Base-by-base conservation (phyloP, 2,797 vertebrate genomes). In the Hyperoplus immaculatus region DNA sequence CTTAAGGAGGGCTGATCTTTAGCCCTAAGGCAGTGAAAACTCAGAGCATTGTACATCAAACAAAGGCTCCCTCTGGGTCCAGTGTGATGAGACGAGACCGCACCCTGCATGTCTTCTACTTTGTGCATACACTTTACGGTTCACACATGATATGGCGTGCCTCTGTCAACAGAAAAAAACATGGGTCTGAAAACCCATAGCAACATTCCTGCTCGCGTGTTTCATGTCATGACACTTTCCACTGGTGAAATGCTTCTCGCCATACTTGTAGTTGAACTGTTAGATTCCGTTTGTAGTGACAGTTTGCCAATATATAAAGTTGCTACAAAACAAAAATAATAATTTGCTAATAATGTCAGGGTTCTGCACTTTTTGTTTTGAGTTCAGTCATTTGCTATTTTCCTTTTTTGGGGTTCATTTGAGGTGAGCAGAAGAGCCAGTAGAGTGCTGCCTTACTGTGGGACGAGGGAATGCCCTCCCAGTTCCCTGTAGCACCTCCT, bases 401-500 rank as follows among this genome's bases (percentile, higher is more conserved):
- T 39, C 1, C 6, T 56, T 55, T 45, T 47, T 56, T 50, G 13
- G 50, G 38, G 45, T 66, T 83, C 55, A 77, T 69, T 67, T 68
- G 41, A 69, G 43, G 53, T 41, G 53, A 69, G 63, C 61, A 60
- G 73, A 21, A 69, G 72, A 60, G 58, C 72, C 16, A 49, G 54
- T 15, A 16, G 49, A 47, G 21, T 68, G 16, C 42, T 11, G 58
- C 58, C 62, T 59, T 29, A 58, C 45, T 81, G 77, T 83, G 69
- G 61, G 75, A 80, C 50, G 66, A 79, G 78, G 75, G 64, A 78
- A 29, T 56, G 43, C 77, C 79, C 81, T 86, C 76, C 78, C 77
- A 80, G 67, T 61, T 80, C 54, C 45, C 71, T 78, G 75, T 85
- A 59, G 88, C 87, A 65, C 93, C 92, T 82, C 94, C 94, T 87